Evolutionary conservation across 1,140 invertebrate species (phyloP), one percentile per base, ranked within the genome.

Genomic region (Rhyacophila brunnea): DNA sequence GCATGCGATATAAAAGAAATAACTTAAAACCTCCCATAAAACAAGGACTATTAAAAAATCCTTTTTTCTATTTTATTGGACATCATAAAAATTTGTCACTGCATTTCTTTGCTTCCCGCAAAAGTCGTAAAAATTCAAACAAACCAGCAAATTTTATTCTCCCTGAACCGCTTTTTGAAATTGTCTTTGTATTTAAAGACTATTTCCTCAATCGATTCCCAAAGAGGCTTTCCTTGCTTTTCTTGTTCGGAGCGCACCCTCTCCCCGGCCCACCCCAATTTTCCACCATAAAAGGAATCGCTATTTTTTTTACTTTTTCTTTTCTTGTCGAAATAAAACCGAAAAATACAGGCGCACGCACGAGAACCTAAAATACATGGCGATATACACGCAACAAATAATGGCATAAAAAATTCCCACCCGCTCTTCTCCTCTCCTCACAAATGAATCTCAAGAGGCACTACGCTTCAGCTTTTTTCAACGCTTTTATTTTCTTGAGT

Each of bases 111-210:
- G 32, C 53, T 56, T 44, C 53, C 55, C 36, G 53, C 43, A 58
- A 46, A 49, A 50, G 54, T 23, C 40, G 48, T 57, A 57, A 62
- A 62, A 57, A 19, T 57, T 38, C 32, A 44, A 58, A 57, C 49
- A 58, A 58, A 62, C 45, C 43, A 50, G 48, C 47, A 54, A n/a
- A 58, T 62, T 28, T 28, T 28, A 28, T 28, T 40, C 49, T 48
- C 44, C 35, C 45, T 43, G 52, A 60, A 57, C 52, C 46, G 62
- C 51, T 65, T 60, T 60, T 40, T 52, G 35, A 65, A 65, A 58
- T 57, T 52, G 62, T 65, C 58, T 65, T 65, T 50, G 58, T 60
- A 58, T 65, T 65, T 65, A 65, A 65, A 65, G 58, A 60, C 58
- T 48, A 56, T 60, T 64, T 57, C 46, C 42, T 52, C 53, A 56